These are phyloP conservation scores for Pollenia griseotomentosa DNA, from an alignment of 2,888 invertebrate species.

Conservation along the genomic window DNA sequence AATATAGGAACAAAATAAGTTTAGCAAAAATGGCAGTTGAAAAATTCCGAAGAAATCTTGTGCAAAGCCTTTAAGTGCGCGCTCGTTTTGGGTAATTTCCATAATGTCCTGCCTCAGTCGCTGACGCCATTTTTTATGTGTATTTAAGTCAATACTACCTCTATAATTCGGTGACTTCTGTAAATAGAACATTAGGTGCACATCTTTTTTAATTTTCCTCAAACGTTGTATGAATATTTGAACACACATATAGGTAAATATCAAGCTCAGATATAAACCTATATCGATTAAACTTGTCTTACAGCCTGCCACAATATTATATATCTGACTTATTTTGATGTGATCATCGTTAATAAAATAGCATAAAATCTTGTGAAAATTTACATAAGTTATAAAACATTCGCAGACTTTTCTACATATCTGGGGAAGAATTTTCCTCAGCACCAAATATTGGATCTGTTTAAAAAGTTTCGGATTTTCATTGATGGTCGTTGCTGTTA, in stretches of 20 bases:
- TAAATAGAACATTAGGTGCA: slow-evolving; percentile 37
- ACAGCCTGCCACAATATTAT: no score
- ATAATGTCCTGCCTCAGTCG: slow-evolving; percentile 72
- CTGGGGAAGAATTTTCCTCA: no score
- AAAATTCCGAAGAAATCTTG: slow-evolving; percentile 60
- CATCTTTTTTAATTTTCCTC: slow-evolving; percentile 40
- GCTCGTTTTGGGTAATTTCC: slow-evolving; percentile 59
- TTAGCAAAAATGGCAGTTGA: slow-evolving; percentile 71
- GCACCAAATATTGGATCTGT: no score
- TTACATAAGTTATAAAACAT: no score
- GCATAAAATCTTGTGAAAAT: no score
- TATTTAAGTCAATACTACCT: background rate
- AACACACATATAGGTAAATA: slow-evolving; percentile 39
- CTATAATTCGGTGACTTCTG: background rate
- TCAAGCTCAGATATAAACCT: background rate
- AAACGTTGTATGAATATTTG: slow-evolving; percentile 33
- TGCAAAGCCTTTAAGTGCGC: slow-evolving; percentile 57
- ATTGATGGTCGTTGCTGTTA: background rate
- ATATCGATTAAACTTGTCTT: background rate
- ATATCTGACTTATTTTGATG: no score
- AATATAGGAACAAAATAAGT: slow-evolving; percentile 73
- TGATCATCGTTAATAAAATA: no score
- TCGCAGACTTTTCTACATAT: no score
- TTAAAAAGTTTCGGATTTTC: background rate
- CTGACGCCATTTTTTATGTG: slow-evolving; percentile 63